Conservation (phyloP, 1,140 invertebrate genomes). For the Geopemphigus sp. region DNA sequence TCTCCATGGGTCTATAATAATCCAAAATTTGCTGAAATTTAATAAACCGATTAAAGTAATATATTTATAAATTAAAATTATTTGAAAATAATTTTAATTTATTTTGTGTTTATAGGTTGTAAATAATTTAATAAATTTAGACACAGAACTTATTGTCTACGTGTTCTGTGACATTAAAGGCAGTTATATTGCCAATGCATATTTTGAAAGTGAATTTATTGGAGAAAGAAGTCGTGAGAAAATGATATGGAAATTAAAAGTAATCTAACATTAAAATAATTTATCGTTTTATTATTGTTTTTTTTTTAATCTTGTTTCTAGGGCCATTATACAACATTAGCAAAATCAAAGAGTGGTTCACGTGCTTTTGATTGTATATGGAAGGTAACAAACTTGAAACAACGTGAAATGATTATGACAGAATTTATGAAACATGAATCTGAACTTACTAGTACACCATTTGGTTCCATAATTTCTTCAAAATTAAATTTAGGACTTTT, state of each 20-base stretch:
- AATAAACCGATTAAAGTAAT: conserved; percentile 51
- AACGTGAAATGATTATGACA: conserved; percentile 24
- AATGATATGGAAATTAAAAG: conserved; percentile 46
- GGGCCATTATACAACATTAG: conserved; percentile 30
- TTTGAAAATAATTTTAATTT: neutral
- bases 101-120: conserved; percentile 18
- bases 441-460: conserved; percentile 9
- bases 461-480: conserved; percentile 42
- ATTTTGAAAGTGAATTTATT: conserved; percentile 48
- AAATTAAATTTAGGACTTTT: conserved; percentile 36
- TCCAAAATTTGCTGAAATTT: conserved; percentile 51
- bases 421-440: conserved; percentile 45
- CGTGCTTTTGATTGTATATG: conserved; percentile 43
- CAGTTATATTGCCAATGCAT: conserved; percentile 43
- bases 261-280: neutral
- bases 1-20: conserved; percentile 50
- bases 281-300: neutral
- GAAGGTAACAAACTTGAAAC: conserved; percentile 29
- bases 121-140: conserved; percentile 39
- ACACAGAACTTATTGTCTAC: conserved; percentile 22
- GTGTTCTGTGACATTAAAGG: conserved; percentile 43
- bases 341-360: conserved; percentile 43
- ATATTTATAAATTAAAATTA: neutral
- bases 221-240: conserved; percentile 49
- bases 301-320: neutral